Base-by-base conservation (phyloP, 2,113 vertebrate genomes). In the Ophthalmolycus amberensis region DNA sequence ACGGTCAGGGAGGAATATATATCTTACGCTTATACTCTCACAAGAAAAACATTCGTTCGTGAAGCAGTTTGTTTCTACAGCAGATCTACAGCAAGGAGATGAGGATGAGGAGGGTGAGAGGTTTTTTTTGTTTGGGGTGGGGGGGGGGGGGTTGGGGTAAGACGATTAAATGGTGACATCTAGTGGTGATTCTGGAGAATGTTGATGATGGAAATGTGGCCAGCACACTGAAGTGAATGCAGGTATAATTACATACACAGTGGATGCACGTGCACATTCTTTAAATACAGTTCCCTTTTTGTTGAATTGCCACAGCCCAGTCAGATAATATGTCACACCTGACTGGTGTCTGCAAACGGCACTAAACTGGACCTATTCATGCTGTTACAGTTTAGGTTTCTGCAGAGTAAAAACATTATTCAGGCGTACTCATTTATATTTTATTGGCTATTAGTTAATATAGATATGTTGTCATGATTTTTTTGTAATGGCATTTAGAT, bases 81-180 rank as follows among this genome's bases (percentile, higher is more conserved):
- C 25, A 25, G 25, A 77, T 14, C 25, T 34, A 8, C 78, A 46
- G 6, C 78, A 46, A 50, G 44, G 68, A 58, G 32, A 67, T 27
- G 75, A 72, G 16, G 75, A 62, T 8, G 85, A 71, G 27, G 58
- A 72, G 18, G 68, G 22, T 37, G 71, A 48, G 34, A 63, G 58
- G 46, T 46, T 32, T 32, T 32, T 32, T 32, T 32, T 32, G 32
- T 32, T 3, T 3, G 6, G 3, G 10, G 5, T 10, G 20, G n/a
- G 9, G 48, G 32, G 69, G 68, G 14, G 73, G 52, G 25, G 68
- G 48, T 3, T 2, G 9, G 6, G 15, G 16, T 18, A 72, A 65
- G 4, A 68, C 71, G 84, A 79, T 75, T 72, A 81, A 91, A 91
- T 70, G 77, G 40, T 85, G 92, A 88, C 93, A 93, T 91, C 94